Conservation (phyloP, 2,113 vertebrate genomes). For the Cavia porcellus region DNA sequence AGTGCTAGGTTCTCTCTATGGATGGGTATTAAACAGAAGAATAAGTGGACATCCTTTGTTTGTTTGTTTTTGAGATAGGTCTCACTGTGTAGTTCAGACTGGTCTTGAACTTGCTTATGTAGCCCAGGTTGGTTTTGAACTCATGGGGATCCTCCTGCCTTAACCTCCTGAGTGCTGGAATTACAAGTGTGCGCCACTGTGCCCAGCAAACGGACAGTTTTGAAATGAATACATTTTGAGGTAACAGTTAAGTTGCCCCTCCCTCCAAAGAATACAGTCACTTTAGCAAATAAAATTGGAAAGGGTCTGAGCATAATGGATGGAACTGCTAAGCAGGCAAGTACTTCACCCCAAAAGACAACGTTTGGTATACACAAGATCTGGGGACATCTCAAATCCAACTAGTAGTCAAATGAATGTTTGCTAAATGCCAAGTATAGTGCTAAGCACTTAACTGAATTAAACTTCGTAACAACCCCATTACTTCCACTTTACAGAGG, state of each 20-base stretch:
- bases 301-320: not conserved
- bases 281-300: conserved; percentile 30
- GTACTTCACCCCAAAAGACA: conserved; percentile 12
- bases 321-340: not conserved
- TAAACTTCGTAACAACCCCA: not conserved
- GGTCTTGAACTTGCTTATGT: not conserved
- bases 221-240: not conserved
- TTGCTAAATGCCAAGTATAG: not conserved
- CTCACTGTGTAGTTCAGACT: not conserved
- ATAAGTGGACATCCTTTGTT: not conserved
- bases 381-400: not conserved
- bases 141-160: not conserved
- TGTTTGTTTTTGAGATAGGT: too few species aligned
- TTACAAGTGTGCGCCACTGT: not conserved
- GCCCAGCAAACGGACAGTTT: not conserved
- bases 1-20: not conserved
- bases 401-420: not conserved
- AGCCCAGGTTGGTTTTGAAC: not conserved
- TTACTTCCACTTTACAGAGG: not conserved
- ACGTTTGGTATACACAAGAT: not conserved
- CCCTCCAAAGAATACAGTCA: not conserved
- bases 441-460: not conserved
- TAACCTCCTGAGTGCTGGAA: not conserved
- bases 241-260: not conserved
- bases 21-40: not conserved